A percentile compares a stretch with the other conserved stretches of the same genome.
These are phyloP conservation scores for Tapirus indicus DNA, from an alignment of 2,797 vertebrate genomes.

Conservation along the genomic window DNA sequence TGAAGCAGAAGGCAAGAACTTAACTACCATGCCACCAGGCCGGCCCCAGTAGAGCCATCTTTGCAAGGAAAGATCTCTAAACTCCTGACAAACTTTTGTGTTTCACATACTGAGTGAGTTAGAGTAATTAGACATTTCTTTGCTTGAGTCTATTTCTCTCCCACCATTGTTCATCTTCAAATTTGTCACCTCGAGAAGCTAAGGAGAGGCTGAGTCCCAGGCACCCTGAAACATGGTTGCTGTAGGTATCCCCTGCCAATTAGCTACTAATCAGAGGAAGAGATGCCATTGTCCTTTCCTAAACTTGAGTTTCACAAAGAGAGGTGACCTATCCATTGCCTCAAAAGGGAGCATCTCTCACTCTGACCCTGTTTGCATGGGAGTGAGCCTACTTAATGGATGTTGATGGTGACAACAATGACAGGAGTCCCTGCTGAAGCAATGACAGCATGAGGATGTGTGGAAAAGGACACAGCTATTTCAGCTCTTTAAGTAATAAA, in stretches of 20 bases:
- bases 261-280: neutral
- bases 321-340: neutral
- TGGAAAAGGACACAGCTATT: neutral
- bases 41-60: neutral
- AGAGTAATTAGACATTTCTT: neutral
- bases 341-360: neutral
- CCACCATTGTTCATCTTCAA: neutral
- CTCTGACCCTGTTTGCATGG: neutral
- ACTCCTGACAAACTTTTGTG: neutral
- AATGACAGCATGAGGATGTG: neutral
- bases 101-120: neutral
- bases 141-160: constrained; percentile 20
- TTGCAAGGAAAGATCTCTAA: neutral
- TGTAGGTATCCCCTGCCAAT: neutral
- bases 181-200: neutral
- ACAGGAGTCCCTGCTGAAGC: neutral
- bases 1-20: too few relatives aligned
- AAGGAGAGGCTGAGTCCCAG: neutral
- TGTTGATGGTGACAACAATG: neutral
- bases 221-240: neutral
- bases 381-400: neutral
- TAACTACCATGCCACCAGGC: too few relatives aligned
- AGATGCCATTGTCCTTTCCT: neutral
- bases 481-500: neutral
- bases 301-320: neutral